Conservation (phyloP, 2,797 vertebrate genomes). For the Alca torda region DNA sequence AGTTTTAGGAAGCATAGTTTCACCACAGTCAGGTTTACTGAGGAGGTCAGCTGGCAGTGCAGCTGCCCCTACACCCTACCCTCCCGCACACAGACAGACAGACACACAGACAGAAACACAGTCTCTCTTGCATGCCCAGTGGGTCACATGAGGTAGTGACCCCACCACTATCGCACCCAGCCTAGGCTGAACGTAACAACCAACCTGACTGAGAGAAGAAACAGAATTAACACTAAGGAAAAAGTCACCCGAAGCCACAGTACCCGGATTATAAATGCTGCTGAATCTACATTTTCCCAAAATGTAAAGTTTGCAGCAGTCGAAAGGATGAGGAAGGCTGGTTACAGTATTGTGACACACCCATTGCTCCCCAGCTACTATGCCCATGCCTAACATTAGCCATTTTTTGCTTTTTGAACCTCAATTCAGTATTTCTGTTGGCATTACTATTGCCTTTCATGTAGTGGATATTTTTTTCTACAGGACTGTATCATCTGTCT, state of each 20-base stretch:
- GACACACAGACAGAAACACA: too few relatives aligned
- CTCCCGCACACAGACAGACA: background rate
- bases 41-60: background rate
- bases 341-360: background rate
- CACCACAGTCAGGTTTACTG: background rate
- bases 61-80: background rate
- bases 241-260: background rate
- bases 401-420: background rate
- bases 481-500: background rate
- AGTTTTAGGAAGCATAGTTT: background rate
- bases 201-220: background rate
- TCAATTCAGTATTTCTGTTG: background rate
- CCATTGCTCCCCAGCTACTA: background rate
- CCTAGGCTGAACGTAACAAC: fast-evolving
- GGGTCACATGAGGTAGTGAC: background rate
- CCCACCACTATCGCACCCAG: background rate
- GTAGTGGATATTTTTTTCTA: background rate
- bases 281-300: background rate
- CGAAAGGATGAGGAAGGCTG: background rate
- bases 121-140: background rate
- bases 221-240: background rate
- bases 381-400: background rate
- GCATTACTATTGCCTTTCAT: background rate
- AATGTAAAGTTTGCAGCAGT: background rate
- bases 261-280: background rate